Conservation (phyloP, 2,888 invertebrate genomes). For the Oligia fasciuncula region DNA sequence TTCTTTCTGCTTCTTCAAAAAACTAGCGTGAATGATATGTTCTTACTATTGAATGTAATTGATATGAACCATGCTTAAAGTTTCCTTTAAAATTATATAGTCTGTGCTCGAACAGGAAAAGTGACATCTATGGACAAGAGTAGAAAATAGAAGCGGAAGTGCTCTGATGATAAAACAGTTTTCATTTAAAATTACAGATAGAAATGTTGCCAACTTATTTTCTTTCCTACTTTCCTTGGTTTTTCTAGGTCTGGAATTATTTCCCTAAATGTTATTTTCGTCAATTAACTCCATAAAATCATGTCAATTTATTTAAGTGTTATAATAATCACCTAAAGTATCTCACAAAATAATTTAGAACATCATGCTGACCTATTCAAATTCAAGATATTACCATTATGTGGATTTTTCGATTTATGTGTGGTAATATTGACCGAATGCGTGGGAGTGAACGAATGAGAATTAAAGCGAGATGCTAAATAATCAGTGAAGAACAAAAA, state of each 20-base stretch:
- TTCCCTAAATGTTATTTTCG: neutral
- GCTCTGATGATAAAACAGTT: conserved; percentile 59
- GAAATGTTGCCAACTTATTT: conserved; percentile 41
- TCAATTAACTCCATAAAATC: neutral
- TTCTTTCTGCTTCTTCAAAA: neutral
- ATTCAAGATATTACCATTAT: neutral
- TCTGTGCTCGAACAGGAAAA: conserved; percentile 30
- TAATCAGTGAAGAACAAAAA: conserved; percentile 82
- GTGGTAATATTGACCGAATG: conserved; percentile 56
- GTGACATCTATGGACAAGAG: conserved; percentile 55
- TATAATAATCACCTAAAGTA: fast-evolving
- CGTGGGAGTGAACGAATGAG: conserved; percentile 62
- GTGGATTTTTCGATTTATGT: conserved; percentile 14
- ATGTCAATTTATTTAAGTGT: neutral
- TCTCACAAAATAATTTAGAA: neutral
- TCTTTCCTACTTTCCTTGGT: conserved; percentile 21
- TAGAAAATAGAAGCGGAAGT: conserved; percentile 57
- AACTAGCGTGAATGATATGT: neutral
- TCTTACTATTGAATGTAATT: conserved; percentile 7
- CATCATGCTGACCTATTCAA: neutral
- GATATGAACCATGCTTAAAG: conserved; percentile 1
- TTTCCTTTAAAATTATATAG: conserved; percentile 1
- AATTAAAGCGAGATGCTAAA: conserved; percentile 71
- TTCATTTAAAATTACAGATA: conserved; percentile 43
- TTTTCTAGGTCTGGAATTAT: fast-evolving